Evolutionary conservation across 2,797 vertebrate species (phyloP), one percentile per base, ranked within the genome.

Genomic region (Manis crassicaudata): DNA sequence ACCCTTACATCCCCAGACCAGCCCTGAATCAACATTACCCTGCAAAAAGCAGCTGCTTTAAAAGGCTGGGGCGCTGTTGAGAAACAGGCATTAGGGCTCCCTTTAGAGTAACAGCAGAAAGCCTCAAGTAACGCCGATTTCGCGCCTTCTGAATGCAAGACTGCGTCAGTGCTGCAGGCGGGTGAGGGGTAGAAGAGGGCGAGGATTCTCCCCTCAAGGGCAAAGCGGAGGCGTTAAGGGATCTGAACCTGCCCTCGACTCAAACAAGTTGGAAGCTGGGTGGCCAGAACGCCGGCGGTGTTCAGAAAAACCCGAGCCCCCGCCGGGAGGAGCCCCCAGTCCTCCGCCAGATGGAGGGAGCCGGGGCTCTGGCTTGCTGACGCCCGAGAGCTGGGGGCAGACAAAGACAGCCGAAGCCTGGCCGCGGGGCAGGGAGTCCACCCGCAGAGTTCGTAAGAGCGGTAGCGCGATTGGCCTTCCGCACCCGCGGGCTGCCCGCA

Each of bases 401-500:
- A 43, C 3, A 52, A 95, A 89, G 68, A 76, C 76, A 20, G 29
- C 40, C 35, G 37, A 75, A 67, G 37, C 58, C 5, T 9, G 16
- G 67, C 58, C 75, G 32, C 20, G 21, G 37, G 17, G 75, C 58
- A 58, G 7, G 50, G 4, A 25, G 46, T 13, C 10, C 63, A 46
- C 43, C 29, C 21, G 13, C 16, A 0, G 11, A 6, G 21, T 13
- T 67, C 67, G 60, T 32, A 20, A 65, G 50, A 29, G 37, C 20
- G 7, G 11, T 16, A 0, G 29, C 6, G 58, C 58, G 14, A 16
- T n/a, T 37, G 1, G n/a, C n/a, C 37, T 18, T 5, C 46, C 5
- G 11, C 37, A 2, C 13, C 20, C 52, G 11, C 70, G 0, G 4
- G 37, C n/a, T 20, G 7, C 50, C 10, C 65, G 35, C 23, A 13